Base-by-base conservation (phyloP, 1,140 invertebrate species). In the Brachionus paranguensis region DNA sequence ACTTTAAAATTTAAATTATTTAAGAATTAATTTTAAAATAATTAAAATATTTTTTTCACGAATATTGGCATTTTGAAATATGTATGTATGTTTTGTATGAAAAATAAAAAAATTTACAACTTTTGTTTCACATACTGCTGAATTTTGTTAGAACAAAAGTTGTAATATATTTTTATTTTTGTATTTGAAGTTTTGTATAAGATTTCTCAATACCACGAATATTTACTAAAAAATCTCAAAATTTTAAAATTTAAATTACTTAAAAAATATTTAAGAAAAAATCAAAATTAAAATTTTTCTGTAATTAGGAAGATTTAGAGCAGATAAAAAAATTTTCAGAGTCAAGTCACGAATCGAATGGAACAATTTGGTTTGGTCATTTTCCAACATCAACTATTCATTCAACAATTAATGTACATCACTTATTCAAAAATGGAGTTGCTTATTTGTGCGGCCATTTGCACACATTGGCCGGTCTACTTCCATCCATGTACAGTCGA, bases 391-490 rank as follows among this genome's bases (percentile, higher is more conserved):
- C 95, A 5, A 93, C 93, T 85, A 95, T 97, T 85, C 88, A 94
- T 17, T 90, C 92, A 0, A 90, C 93, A 20, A 53, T n/a, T 3
- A 68, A 20, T 27, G n/a, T 41, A 5, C 17, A 6, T 20, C 3
- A 68, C 20, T 70, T 83, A 50, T 78, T 85, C 29, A 85, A 41
- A 55, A 37, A 90, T 86, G 91, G 91, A 50, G 88, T 93, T 85
- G 93, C 91, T 1, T 97, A 96, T 90, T 88, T 97, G n/a, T 96
- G 95, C 90, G 96, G 96, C 8, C 96, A 97, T 90, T 92, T 96
- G 85, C 96, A 97, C 88, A 94, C 92, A 8, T 90, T 96, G 85
- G 93, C 92, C 81, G 94, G 93, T 6, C 86, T 93, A 2, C 92
- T 95, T 2, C 92, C 93, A 12, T 91, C 93, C 85, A 96, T 97